These are phyloP conservation scores for Gorsachius goisagi DNA, from an alignment of 2,113 vertebrate species.

Conservation along the genomic window DNA sequence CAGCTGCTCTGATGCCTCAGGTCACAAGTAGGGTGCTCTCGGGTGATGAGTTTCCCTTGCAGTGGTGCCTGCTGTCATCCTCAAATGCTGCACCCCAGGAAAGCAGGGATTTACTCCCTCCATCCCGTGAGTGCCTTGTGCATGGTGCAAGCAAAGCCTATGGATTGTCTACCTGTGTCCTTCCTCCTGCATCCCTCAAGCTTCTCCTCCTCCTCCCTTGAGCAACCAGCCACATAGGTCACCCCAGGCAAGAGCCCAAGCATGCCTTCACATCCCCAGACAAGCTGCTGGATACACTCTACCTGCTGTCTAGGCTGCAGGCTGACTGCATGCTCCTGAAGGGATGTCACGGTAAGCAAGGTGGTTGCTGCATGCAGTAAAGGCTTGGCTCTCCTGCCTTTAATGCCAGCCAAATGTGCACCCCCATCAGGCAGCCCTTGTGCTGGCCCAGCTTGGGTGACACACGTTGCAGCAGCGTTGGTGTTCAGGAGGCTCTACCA, in stretches of 20 bases:
- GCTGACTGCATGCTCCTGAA: background rate
- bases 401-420: background rate
- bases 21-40: background rate
- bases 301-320: background rate
- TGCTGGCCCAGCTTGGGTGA: background rate
- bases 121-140: accelerated
- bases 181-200: background rate
- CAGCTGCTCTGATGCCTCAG: accelerated
- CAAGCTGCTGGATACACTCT: background rate
- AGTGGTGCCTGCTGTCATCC: background rate
- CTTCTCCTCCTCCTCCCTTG: background rate
- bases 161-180: background rate
- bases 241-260: background rate
- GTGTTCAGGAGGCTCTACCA: background rate
- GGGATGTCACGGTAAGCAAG: accelerated
- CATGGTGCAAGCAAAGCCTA: background rate
- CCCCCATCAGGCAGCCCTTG: accelerated
- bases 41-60: background rate
- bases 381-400: background rate
- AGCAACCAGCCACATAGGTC: background rate
- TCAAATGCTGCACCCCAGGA: background rate
- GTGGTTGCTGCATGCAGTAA: background rate
- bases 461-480: accelerated
- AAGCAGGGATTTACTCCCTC: background rate
- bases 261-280: accelerated